Evolutionary conservation across 2,797 vertebrate species (phyloP).

Genomic region (Mus caroli): DNA sequence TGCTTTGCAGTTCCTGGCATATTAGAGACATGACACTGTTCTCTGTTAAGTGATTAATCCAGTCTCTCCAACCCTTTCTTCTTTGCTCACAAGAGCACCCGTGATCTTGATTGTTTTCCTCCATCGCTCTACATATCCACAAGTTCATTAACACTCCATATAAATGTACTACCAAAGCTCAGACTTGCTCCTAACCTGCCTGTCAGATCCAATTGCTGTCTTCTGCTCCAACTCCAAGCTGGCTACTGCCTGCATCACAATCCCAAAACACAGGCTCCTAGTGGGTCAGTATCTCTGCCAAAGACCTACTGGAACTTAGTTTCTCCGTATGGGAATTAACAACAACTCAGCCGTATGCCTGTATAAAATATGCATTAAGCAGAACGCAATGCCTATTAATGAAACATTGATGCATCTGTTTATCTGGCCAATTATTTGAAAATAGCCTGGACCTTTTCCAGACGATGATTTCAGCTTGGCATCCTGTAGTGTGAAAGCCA

Average conservation of each 20-base stretch:
- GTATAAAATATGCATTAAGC: constrained; percentile 46
- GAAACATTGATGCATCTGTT: constrained; percentile 79
- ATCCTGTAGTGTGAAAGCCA: neutral
- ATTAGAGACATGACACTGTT: neutral
- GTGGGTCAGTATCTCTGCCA: neutral
- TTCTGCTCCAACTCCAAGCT: constrained; percentile 27
- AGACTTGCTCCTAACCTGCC: neutral
- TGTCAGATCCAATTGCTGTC: neutral
- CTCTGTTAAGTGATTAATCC: neutral
- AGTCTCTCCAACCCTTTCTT: neutral
- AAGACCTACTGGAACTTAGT: neutral
- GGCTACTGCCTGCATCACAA: neutral
- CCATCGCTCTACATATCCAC: neutral
- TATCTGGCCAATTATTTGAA: constrained; percentile 69
- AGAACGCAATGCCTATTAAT: constrained; percentile 71
- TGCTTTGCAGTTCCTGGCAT: neutral
- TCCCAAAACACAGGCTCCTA: neutral
- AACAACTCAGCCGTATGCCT: constrained; percentile 8
- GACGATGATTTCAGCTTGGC: constrained; percentile 45
- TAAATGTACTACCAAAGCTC: constrained; percentile 40
- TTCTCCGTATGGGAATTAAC: constrained; percentile 38
- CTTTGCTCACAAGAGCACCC: neutral
- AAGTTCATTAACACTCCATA: neutral
- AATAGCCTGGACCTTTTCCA: constrained; percentile 61
- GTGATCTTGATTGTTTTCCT: neutral